Evolutionary conservation across 1,140 invertebrate species (phyloP).

Genomic region (honey bee (Apis mellifera)): DNA sequence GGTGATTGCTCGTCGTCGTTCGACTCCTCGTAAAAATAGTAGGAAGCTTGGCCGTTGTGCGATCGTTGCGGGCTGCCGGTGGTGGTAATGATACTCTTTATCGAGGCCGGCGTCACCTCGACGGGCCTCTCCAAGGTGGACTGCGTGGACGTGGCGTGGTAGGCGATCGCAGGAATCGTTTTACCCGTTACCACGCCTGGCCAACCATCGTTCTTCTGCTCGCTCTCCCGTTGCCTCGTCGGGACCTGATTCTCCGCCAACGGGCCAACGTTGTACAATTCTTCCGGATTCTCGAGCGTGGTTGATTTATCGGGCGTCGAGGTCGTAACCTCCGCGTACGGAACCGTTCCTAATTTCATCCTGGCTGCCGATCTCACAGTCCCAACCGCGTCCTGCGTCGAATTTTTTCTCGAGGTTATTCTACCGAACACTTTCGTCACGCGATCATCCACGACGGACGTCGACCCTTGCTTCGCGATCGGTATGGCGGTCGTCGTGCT

Average conservation of each 20-base stretch:
- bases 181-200: conserved; percentile 77
- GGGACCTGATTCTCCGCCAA: conserved; percentile 59
- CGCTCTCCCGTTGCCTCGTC: conserved; percentile 40
- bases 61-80: conserved; percentile 58
- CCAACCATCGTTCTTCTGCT: conserved; percentile 65
- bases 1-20: conserved; percentile 77
- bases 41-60: conserved; percentile 71
- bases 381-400: conserved; percentile 65
- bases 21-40: conserved; percentile 79
- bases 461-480: conserved; percentile 44
- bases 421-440: conserved; percentile 67
- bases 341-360: not conserved
- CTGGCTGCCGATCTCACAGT: not conserved
- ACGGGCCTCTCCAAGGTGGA: conserved; percentile 77
- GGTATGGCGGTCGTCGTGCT: conserved; percentile 72
- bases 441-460: conserved; percentile 37
- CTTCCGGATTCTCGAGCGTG: conserved; percentile 58
- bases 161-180: conserved; percentile 83
- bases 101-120: conserved; percentile 73
- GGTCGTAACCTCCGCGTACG: conserved; percentile 66
- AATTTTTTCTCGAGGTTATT: conserved; percentile 57
- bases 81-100: conserved; percentile 63
- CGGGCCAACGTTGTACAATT: conserved; percentile 60
- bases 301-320: conserved; percentile 58
- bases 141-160: conserved; percentile 83